A percentile compares a stretch with the other conserved stretches of the same genome.
phyloP scores from a whole-genome alignment of 1,140 invertebrate species.

The Aphidius gifuensis region DNA sequence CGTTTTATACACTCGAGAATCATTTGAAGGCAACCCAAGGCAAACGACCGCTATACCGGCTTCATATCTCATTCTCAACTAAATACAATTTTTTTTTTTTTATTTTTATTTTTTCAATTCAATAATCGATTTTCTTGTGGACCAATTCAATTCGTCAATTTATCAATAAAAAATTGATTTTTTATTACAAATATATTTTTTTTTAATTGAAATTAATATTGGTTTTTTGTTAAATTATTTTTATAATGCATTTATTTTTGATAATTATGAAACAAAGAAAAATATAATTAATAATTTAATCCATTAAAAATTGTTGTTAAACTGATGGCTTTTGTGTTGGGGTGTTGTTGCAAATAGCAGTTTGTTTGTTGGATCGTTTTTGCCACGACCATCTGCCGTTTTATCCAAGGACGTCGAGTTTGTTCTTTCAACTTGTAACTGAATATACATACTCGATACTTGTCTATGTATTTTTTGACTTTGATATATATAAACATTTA shows the following conservation, averaged over 20 bases:
- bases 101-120: too few relatives aligned
- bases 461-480: neutral
- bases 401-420: constrained; percentile 38
- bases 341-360: neutral
- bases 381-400: constrained; percentile 37
- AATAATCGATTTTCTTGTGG: too few relatives aligned
- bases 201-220: too few relatives aligned
- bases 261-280: too few relatives aligned
- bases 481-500: too few relatives aligned
- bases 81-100: neutral
- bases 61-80: constrained; percentile 14
- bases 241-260: too few relatives aligned
- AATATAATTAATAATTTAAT: too few relatives aligned
- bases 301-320: too few relatives aligned
- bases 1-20: constrained; percentile 27
- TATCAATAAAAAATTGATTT: too few relatives aligned
- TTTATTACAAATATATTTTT: neutral
- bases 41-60: constrained; percentile 49
- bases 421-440: constrained; percentile 14
- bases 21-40: constrained; percentile 51
- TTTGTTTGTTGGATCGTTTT: constrained; percentile 1
- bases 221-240: too few relatives aligned
- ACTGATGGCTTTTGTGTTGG: too few relatives aligned
- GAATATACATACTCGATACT: constrained; percentile 3
- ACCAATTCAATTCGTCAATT: neutral